Percentiles rank a stretch among this genome's conserved stretches.
Evolutionary conservation across 2,888 invertebrate genomes (phyloP).

Genomic region (Lampropteryx suffumata): DNA sequence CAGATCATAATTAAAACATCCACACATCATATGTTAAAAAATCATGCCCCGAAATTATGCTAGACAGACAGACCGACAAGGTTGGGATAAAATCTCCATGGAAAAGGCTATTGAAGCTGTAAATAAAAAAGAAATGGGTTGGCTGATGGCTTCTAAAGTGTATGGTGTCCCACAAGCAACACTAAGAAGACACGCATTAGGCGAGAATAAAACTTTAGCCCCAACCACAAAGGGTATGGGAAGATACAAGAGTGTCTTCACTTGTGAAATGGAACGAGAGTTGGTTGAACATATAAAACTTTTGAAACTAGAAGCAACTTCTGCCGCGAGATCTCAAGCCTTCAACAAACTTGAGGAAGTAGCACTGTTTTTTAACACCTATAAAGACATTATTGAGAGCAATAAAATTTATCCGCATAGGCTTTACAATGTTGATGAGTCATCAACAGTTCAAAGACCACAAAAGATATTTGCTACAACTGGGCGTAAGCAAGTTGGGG

Average conservation of each 20-base stretch:
- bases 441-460: conserved; percentile 35
- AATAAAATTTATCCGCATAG: conserved; percentile 21
- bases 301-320: not conserved
- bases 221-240: not conserved
- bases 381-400: no score
- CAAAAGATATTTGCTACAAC: conserved; percentile 35
- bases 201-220: not conserved
- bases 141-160: conserved; percentile 26
- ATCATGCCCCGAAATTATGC: conserved; percentile 21
- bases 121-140: conserved; percentile 24
- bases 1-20: no score
- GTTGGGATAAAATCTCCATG: conserved; percentile 21
- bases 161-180: conserved; percentile 15
- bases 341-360: not conserved
- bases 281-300: no score
- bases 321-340: not conserved
- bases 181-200: conserved; percentile 1
- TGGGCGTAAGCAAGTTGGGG: conserved; percentile 36
- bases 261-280: not conserved
- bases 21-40: no score
- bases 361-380: no score
- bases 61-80: not conserved
- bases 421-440: conserved; percentile 38
- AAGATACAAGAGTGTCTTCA: no score
- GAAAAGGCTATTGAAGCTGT: conserved; percentile 22